A percentile compares a stretch with the other conserved stretches of the same genome.
phyloP scores from a whole-genome alignment of 1,140 invertebrate species.

The Olivierus martensii region DNA sequence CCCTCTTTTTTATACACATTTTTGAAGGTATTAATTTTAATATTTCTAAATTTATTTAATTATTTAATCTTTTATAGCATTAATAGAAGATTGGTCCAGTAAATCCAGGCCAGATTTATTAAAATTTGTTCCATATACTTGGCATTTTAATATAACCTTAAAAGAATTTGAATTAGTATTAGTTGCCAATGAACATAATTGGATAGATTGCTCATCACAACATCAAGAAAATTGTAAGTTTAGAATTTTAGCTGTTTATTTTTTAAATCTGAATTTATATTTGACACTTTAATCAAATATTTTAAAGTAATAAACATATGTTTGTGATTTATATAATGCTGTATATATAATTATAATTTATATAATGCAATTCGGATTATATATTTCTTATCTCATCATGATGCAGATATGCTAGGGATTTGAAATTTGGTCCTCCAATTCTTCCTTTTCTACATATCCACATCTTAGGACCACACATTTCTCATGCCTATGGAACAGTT shows the following conservation, averaged over 20 bases:
- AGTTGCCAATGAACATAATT: constrained; percentile 92
- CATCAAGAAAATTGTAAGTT: constrained; percentile 71
- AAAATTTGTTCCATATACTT: constrained; percentile 93
- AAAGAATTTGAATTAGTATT: constrained; percentile 95
- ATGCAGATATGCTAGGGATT: no score
- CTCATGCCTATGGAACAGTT: no score
- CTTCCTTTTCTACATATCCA: no score
- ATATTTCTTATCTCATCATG: no score
- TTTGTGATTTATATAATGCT: no score
- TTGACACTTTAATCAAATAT: constrained; percentile 5
- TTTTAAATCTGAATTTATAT: neutral
- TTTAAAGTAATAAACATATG: no score
- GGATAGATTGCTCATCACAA: constrained; percentile 93
- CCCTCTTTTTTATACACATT: no score
- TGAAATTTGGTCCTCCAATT: no score
- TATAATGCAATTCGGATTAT: no score
- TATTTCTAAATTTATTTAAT: neutral
- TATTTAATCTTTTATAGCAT: constrained; percentile 40
- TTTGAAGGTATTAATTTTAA: neutral
- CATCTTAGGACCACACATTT: no score
- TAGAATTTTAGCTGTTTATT: neutral
- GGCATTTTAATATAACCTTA: constrained; percentile 76
- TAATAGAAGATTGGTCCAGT: constrained; percentile 92
- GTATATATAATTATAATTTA: no score
- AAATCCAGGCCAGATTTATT: constrained; percentile 80